Evolutionary conservation across 2,888 invertebrate species (phyloP), one percentile per base, ranked within the genome.

Genomic region (Dryocosmus kuriphilus): DNA sequence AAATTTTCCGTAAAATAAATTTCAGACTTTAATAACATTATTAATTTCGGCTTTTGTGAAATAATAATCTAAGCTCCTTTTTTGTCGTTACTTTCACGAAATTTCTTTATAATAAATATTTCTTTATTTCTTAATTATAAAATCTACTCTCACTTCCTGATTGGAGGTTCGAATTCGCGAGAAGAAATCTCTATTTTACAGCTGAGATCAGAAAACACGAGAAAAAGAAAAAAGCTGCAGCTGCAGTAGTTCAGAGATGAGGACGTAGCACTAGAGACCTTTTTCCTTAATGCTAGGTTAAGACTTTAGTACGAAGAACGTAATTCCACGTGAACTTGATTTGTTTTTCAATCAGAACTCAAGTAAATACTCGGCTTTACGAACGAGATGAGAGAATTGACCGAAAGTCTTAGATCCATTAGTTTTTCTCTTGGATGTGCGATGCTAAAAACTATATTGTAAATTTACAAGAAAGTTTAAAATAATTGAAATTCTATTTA

Each of bases 291-390:
- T 71, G 67, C 67, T 73, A 57, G 55, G 74, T 51, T 77, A 77
- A 77, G 67, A 77, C 65, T 60, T 63, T 67, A 51, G 61, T 78
- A 35, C 46, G 46, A 75, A 71, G 67, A 75, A 75, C 75, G 78
- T 75, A 78, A 78, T 78, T 78, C 61, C 65, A 62, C 41, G 74
- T 71, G 55, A 61, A 67, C 75, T 75, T 35, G 51, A 74, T 78
- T 62, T 57, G 77, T 78, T 75, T 78, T 78, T 78, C 78, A 78
- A 75, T 78, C 78, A 78, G 75, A 32, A 71, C 30, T 30, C 41
- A 27, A 71, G 51, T 71, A 71, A 71, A 71, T 27, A 71, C 71
- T 51, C 51, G 30, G 46, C 71, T 46, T 65, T 41, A 38, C 22
- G n/a, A 30, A 46, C 1, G n/a, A 51, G n/a, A 30, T 2, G 14